A percentile compares a stretch with the other conserved stretches of the same genome.
phyloP scores from a whole-genome alignment of 2,113 vertebrate genomes.

The Hucho hucho region DNA sequence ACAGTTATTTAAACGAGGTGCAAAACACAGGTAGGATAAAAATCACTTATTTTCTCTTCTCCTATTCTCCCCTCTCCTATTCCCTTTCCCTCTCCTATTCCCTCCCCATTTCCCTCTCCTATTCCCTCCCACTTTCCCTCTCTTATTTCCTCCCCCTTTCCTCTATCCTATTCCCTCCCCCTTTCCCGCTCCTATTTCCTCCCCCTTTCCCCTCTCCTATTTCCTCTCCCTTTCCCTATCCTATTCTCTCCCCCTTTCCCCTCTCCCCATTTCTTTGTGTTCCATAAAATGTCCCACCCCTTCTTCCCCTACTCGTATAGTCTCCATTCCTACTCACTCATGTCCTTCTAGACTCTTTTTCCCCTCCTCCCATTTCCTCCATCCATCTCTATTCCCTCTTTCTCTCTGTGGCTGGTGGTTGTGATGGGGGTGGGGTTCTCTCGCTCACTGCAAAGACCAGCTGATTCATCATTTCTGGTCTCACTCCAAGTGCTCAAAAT shows the following conservation, averaged over 20 bases:
- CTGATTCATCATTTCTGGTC: constrained; percentile 29
- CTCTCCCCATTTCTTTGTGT: neutral
- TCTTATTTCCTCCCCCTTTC: no score
- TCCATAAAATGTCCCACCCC: neutral
- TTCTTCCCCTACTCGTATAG: constrained; percentile 9
- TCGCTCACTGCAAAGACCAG: constrained; percentile 19
- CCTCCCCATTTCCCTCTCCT: no score
- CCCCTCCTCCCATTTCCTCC: neutral
- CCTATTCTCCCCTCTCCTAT: neutral
- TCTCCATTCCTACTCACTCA: neutral
- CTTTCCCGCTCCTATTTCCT: no score
- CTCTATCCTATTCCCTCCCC: no score
- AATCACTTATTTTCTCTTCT: constrained; percentile 3
- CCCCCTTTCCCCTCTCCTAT: no score
- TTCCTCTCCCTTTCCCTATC: neutral
- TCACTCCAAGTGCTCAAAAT: constrained; percentile 10
- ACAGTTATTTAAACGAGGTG: constrained; percentile 77
- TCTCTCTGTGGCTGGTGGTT: constrained; percentile 17
- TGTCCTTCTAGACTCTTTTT: neutral
- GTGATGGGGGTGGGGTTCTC: constrained; percentile 21
- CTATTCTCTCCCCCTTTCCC: constrained; percentile 6
- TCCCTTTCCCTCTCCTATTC: no score
- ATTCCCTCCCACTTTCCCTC: neutral
- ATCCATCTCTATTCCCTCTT: neutral
- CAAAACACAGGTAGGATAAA: constrained; percentile 74